These are phyloP conservation scores for Tolmerus cingulatus DNA, from an alignment of 2,888 invertebrate genomes.

Conservation along the genomic window DNA sequence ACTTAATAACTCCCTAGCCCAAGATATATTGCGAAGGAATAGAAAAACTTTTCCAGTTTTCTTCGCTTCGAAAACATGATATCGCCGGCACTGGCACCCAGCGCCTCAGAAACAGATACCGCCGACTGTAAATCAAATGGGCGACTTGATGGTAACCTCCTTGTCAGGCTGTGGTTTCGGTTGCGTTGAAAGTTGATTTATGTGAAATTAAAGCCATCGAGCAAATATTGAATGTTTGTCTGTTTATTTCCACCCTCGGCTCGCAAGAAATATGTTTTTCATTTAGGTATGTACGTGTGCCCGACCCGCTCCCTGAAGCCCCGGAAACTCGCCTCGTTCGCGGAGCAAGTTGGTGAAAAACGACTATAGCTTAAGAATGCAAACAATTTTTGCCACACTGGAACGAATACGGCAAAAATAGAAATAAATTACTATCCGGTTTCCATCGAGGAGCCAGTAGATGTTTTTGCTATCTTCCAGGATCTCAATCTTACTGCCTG, in stretches of 20 bases:
- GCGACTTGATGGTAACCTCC: conserved; percentile 12
- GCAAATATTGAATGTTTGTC: conserved; percentile 45
- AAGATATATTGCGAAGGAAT: conserved; percentile 26
- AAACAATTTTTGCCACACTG: not conserved
- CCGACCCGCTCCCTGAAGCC: not conserved
- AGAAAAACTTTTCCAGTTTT: conserved; percentile 38
- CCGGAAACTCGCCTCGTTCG: not conserved
- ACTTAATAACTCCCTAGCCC: not conserved
- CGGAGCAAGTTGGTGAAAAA: not conserved
- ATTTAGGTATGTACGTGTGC: not conserved
- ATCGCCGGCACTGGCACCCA: not conserved
- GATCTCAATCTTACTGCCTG: not conserved
- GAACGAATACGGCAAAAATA: not conserved
- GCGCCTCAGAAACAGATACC: not conserved
- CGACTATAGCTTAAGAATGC: not conserved
- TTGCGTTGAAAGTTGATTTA: conserved; percentile 44
- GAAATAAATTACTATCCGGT: not conserved
- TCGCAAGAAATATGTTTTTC: conserved; percentile 17
- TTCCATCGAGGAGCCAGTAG: not conserved
- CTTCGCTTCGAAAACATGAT: not conserved
- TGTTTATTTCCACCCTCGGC: conserved; percentile 14
- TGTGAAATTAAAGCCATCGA: conserved; percentile 46
- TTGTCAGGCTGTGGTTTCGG: not conserved
- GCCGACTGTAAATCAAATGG: not conserved
- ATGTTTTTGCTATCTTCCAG: not conserved